A percentile compares a stretch with the other conserved stretches of the same genome.
Conservation (phyloP, 2,888 invertebrate genomes). For the Caenorhabditis sp. region DNA sequence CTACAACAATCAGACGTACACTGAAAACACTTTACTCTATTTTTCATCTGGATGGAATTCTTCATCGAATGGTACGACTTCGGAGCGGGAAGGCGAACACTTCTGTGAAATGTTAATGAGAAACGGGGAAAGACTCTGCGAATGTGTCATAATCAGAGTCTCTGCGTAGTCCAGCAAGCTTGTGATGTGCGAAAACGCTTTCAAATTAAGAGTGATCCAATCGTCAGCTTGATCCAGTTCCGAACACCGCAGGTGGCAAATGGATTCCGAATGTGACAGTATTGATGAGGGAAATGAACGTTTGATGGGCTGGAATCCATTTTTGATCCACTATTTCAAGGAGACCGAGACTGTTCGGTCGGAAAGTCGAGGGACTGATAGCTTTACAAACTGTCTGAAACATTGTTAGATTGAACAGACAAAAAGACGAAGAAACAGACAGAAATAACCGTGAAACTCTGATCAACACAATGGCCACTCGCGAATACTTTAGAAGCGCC, state of each 20-base stretch:
- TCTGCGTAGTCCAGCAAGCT: neutral
- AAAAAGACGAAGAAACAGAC: conserved; percentile 3
- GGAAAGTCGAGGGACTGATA: too few relatives aligned
- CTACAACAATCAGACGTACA: conserved; percentile 9
- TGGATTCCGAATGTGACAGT: conserved; percentile 22
- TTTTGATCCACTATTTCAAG: too few relatives aligned
- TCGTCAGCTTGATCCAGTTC: conserved; percentile 27
- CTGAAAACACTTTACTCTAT: too few relatives aligned
- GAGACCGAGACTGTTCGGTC: too few relatives aligned
- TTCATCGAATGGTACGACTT: too few relatives aligned
- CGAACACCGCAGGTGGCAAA: conserved; percentile 33
- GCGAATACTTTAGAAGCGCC: conserved; percentile 7
- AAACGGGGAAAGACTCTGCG: too few relatives aligned
- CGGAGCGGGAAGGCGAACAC: too few relatives aligned
- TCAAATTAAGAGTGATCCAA: conserved; percentile 15
- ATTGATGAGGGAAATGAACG: neutral
- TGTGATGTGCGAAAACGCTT: conserved; percentile 8
- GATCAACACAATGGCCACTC: conserved; percentile 15
- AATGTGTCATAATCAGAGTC: neutral
- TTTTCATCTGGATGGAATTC: too few relatives aligned
- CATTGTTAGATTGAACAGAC: conserved; percentile 3
- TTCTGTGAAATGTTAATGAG: too few relatives aligned
- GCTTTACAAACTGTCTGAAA: too few relatives aligned
- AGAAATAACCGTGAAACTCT: neutral
- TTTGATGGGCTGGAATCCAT: neutral